Conservation (phyloP, 2,797 vertebrate genomes). For the Sebastes umbrosus region DNA sequence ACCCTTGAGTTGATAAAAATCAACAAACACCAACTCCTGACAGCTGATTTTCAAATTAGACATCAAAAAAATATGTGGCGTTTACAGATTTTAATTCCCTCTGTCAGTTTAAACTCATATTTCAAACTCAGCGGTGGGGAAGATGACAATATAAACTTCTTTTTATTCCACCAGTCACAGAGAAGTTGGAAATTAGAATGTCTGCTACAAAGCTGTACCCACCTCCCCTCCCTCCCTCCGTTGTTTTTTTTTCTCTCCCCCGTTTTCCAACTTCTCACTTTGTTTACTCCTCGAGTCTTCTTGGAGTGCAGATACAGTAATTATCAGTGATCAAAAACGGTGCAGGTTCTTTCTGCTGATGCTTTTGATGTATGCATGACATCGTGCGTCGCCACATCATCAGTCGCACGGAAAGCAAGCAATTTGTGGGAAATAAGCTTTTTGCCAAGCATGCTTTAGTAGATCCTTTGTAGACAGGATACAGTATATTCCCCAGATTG, state of each 20-base stretch:
- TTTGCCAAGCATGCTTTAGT: constrained; percentile 47
- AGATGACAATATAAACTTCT: constrained; percentile 79
- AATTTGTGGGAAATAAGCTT: constrained; percentile 56
- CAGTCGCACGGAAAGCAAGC: constrained; percentile 47
- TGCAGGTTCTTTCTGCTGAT: constrained; percentile 64
- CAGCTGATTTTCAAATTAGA: constrained; percentile 80
- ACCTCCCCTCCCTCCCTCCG: neutral
- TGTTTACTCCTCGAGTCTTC: constrained; percentile 76
- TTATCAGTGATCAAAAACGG: constrained; percentile 85
- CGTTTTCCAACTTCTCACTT: constrained; percentile 54
- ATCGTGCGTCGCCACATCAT: constrained; percentile 57
- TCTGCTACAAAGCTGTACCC: constrained; percentile 58
- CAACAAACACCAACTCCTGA: constrained; percentile 81
- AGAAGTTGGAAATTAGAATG: constrained; percentile 77
- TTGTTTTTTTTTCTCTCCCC: constrained; percentile 15
- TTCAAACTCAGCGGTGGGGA: constrained; percentile 72
- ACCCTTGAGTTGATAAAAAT: constrained; percentile 84
- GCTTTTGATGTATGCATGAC: constrained; percentile 66
- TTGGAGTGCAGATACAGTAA: constrained; percentile 79
- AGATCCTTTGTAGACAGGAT: constrained; percentile 47
- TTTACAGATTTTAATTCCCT: constrained; percentile 83
- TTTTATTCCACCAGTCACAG: constrained; percentile 72
- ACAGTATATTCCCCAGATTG: constrained; percentile 30
- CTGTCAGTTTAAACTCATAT: constrained; percentile 83
- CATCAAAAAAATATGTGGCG: constrained; percentile 65